Percentiles rank a stretch among this genome's conserved stretches.
Conservation (phyloP, 2,797 vertebrate species). For the Cryptoblepharus egeriae region DNA sequence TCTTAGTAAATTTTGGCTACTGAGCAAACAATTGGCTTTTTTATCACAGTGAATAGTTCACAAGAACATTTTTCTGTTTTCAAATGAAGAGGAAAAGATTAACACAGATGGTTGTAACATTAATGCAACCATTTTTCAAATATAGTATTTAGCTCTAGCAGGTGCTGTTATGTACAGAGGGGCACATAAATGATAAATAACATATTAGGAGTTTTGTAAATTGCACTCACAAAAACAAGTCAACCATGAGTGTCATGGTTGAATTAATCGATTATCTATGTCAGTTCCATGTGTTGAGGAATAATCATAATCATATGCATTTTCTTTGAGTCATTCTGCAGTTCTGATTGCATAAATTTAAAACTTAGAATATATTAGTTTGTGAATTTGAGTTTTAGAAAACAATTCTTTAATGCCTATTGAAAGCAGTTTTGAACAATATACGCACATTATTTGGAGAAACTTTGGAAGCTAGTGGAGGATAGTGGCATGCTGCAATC, state of each 20-base stretch:
- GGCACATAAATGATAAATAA: neutral
- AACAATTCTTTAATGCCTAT: neutral
- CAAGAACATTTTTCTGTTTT: neutral
- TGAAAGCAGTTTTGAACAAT: neutral
- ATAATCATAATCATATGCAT: neutral
- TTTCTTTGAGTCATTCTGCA: neutral
- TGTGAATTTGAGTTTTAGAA: neutral
- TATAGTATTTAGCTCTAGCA: neutral
- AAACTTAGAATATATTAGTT: neutral
- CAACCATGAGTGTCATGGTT: neutral
- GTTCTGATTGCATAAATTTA: neutral
- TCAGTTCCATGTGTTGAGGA: neutral
- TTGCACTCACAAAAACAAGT: neutral
- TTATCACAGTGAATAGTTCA: neutral
- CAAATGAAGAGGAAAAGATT: neutral
- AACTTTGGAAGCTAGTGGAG: no score
- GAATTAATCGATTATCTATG: neutral
- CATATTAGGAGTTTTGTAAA: neutral
- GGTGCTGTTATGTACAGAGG: neutral
- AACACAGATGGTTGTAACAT: neutral
- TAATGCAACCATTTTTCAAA: neutral
- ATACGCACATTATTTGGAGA: no score
- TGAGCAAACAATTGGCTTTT: neutral
- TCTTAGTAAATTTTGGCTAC: neutral
- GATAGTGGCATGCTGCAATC: no score